These are phyloP conservation scores for Malurus splendens DNA, from an alignment of 2,797 vertebrate species.

Conservation along the genomic window DNA sequence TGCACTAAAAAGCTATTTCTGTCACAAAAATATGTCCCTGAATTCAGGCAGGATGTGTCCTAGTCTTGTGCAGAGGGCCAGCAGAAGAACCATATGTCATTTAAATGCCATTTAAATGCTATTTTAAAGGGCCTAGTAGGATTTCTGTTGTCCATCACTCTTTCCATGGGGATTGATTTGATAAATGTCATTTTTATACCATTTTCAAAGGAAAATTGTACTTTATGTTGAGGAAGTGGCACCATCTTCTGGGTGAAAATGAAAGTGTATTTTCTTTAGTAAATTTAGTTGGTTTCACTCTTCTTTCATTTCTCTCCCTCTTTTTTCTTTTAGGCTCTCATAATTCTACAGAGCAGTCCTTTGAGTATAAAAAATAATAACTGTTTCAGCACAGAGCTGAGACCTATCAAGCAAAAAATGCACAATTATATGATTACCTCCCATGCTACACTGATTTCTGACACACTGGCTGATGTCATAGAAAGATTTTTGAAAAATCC, in stretches of 20 bases:
- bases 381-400: neutral
- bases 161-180: neutral
- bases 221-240: conserved; percentile 26
- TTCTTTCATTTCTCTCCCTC: accelerated
- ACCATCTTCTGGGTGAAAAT: conserved; percentile 56
- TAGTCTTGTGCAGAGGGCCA: neutral
- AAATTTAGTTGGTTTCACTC: neutral
- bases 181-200: neutral
- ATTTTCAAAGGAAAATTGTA: neutral
- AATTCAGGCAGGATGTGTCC: neutral
- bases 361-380: neutral
- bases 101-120: neutral
- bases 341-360: neutral
- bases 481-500: neutral
- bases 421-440: neutral
- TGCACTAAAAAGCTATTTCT: neutral
- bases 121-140: neutral
- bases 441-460: neutral
- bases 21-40: neutral
- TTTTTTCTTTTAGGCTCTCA: neutral
- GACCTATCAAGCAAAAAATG: neutral
- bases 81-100: neutral
- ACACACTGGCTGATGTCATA: neutral
- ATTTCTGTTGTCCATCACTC: neutral
- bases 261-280: neutral